Percentiles rank a stretch among this genome's conserved stretches.
Conservation (phyloP, 2,113 vertebrate genomes). For the Spermophilus dauricus region DNA sequence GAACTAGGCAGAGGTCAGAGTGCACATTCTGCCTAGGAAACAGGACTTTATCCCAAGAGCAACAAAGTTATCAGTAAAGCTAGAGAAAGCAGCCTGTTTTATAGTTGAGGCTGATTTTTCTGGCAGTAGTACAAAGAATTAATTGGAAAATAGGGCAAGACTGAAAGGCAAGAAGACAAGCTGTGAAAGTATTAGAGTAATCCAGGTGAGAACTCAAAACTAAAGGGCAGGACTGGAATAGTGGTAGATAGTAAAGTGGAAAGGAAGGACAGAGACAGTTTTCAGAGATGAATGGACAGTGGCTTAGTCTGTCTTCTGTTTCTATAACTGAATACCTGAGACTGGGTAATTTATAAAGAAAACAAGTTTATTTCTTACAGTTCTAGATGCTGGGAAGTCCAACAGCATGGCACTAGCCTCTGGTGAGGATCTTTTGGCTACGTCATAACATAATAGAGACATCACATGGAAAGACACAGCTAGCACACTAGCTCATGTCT, state of each 20-base stretch:
- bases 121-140: not conserved
- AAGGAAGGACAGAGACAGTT: not conserved
- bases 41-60: not conserved
- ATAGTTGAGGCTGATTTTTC: not conserved
- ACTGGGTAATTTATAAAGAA: no score
- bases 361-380: no score
- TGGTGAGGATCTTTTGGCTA: no score
- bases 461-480: not conserved
- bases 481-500: not conserved
- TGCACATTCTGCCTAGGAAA: not conserved
- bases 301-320: not conserved
- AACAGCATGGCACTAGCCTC: no score
- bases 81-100: not conserved
- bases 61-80: not conserved
- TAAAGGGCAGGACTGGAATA: not conserved
- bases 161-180: not conserved
- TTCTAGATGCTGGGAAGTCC: no score
- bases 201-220: not conserved
- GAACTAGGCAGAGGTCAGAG: not conserved
- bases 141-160: not conserved
- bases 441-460: not conserved
- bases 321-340: not conserved
- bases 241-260: not conserved
- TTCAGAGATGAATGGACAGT: not conserved
- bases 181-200: not conserved